phyloP scores from a whole-genome alignment of 1,140 invertebrate genomes.

The Paralvinella palmiformis region DNA sequence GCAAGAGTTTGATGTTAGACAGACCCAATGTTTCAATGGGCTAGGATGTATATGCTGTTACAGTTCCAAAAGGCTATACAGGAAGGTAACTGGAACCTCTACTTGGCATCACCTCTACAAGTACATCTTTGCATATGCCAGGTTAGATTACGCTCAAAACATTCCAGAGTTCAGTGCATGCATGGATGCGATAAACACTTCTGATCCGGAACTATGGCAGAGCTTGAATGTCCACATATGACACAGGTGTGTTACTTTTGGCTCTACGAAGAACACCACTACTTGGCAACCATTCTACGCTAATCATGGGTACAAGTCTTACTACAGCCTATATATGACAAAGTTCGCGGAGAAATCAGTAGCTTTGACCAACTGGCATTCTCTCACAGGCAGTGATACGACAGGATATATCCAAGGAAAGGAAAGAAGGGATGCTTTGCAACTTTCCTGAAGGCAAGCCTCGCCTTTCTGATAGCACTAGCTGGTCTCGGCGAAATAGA shows the following conservation, averaged over 20 bases:
- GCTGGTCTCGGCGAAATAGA: neutral
- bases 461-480: neutral
- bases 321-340: neutral
- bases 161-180: neutral
- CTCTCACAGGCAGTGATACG: neutral
- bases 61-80: neutral
- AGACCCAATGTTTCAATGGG: neutral
- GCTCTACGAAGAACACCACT: neutral
- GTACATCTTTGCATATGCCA: neutral
- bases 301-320: constrained; percentile 10
- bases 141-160: neutral
- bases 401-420: constrained; percentile 3
- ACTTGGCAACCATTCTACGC: neutral
- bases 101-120: neutral
- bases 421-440: neutral
- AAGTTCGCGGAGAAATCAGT: neutral
- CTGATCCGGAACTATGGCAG: neutral
- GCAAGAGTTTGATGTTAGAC: neutral
- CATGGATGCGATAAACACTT: neutral
- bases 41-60: neutral
- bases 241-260: no score
- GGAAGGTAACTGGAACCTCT: constrained; percentile 1
- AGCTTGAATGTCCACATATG: no score
- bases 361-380: neutral
- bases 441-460: neutral